Percentiles rank a stretch among this genome's conserved stretches.
Conservation (phyloP, 2,888 invertebrate species). For the Neoascia interrupta region DNA sequence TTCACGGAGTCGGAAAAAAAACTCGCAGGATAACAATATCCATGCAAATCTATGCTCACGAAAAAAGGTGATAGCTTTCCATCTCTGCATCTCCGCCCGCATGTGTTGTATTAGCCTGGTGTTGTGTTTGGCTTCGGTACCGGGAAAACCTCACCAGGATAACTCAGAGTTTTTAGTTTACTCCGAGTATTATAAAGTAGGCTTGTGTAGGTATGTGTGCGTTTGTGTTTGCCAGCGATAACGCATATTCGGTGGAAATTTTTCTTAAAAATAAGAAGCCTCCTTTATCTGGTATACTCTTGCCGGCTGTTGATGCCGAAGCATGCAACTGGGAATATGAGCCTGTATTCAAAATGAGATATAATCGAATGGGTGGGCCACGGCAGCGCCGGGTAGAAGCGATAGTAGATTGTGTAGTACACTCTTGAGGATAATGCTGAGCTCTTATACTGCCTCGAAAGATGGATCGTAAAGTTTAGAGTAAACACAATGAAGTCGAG, state of each 20-base stretch:
- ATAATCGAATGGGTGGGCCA: slow-evolving; percentile 43
- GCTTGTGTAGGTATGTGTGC: slow-evolving; percentile 12
- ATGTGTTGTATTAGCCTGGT: slow-evolving; percentile 15
- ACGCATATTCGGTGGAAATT: slow-evolving; percentile 34
- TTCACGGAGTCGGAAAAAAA: neutral
- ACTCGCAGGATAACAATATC: slow-evolving; percentile 40
- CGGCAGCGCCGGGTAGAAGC: neutral
- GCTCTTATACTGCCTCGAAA: slow-evolving; percentile 14
- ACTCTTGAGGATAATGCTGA: slow-evolving; percentile 23
- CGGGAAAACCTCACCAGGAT: slow-evolving; percentile 22
- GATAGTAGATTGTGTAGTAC: slow-evolving; percentile 22
- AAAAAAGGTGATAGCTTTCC: slow-evolving; percentile 29
- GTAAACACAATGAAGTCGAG: slow-evolving; percentile 25
- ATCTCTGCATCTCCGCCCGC: slow-evolving; percentile 6
- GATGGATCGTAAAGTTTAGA: slow-evolving; percentile 37
- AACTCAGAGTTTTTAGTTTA: slow-evolving; percentile 30
- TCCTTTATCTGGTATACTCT: neutral
- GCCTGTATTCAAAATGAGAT: slow-evolving; percentile 25
- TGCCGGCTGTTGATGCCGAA: neutral
- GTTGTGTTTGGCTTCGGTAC: slow-evolving; percentile 9
- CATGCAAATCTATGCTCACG: slow-evolving; percentile 40
- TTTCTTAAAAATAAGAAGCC: slow-evolving; percentile 21
- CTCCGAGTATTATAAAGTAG: slow-evolving; percentile 29
- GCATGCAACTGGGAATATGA: slow-evolving; percentile 47
- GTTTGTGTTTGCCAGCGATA: slow-evolving; percentile 32